A percentile compares a stretch with the other conserved stretches of the same genome.
Evolutionary conservation across 2,113 vertebrate genomes (phyloP).

Genomic region (Rhinopomastus cyanomelas): DNA sequence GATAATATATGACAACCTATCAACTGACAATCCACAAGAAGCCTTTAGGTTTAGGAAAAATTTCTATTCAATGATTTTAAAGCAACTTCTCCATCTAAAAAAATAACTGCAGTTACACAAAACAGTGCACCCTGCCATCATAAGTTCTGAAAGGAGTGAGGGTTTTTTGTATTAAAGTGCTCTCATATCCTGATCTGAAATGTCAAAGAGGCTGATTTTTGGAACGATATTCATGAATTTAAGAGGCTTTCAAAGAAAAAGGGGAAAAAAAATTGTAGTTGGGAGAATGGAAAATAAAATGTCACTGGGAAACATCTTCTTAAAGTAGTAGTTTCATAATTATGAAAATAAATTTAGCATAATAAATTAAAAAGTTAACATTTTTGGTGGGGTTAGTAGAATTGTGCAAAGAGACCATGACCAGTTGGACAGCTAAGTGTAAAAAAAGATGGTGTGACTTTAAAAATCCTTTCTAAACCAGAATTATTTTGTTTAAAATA

Average conservation of each 20-base stretch:
- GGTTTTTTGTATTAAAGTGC: not conserved
- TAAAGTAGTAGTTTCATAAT: not conserved
- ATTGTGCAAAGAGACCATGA: not conserved
- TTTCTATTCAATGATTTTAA: not conserved
- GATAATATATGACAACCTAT: too few relatives aligned
- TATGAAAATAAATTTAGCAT: not conserved
- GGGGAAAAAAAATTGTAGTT: not conserved
- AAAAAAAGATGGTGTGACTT: not conserved
- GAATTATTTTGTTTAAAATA: not conserved
- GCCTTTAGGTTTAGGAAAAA: not conserved
- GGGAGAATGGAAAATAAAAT: not conserved
- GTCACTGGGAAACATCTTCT: not conserved
- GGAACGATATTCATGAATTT: not conserved
- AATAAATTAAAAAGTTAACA: not conserved
- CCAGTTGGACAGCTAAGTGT: not conserved
- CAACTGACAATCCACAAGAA: not conserved
- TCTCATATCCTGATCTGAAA: not conserved
- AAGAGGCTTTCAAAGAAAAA: not conserved
- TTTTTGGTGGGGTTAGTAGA: not conserved
- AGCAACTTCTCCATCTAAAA: not conserved
- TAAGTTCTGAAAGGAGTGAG: too few relatives aligned
- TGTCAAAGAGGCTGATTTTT: not conserved
- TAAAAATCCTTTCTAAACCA: not conserved
- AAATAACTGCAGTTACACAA: not conserved
- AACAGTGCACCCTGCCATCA: fast-evolving